Evolutionary conservation across 2,888 invertebrate species (phyloP), one percentile per base, ranked within the genome.

Genomic region (Sinhomidia bicolor): DNA sequence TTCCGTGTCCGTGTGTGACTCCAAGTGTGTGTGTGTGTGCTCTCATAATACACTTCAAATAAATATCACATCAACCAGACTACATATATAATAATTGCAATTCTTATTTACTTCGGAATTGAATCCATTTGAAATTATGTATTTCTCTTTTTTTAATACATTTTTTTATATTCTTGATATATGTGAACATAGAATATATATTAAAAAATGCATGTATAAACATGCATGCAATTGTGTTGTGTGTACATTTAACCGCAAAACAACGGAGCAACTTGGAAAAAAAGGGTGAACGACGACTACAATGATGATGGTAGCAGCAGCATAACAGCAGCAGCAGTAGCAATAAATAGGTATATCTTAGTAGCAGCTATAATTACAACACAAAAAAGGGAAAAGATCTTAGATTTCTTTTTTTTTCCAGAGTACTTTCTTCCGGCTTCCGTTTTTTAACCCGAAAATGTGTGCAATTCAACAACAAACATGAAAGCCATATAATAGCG

Each of bases 371-470:
- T 79, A 65, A 85, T 68, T 80, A 85, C 65, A 68, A 60, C 23
- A 85, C 62, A 78, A 60, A 85, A 84, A 60, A 26, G 84, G 62
- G 26, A 85, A 89, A 81, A 60, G 85, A 85, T 89, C 89, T 84
- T 85, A 85, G 74, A 88, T 80, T 88, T 88, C 80, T 88, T 79
- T 87, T 79, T 87, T 41, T 86, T 79, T 76, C 44, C 84, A 76
- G 82, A 85, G 85, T 85, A 89, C 85, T 89, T 90, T 90, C 90
- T 90, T 90, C 90, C 90, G 90, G 90, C 90, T 90, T 90, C 90
- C 90, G 89, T 89, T 90, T 89, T 88, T 89, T 79, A 84, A 84
- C 84, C 88, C 47, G 82, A 88, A 88, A 88, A 81, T 71, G 74
- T 57, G 54, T 78, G 10, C 51, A 32, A 65, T 47, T 71, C 68